These are phyloP conservation scores for Drosophila pallidifrons DNA, from an alignment of 1,140 invertebrate species.

Conservation along the genomic window DNA sequence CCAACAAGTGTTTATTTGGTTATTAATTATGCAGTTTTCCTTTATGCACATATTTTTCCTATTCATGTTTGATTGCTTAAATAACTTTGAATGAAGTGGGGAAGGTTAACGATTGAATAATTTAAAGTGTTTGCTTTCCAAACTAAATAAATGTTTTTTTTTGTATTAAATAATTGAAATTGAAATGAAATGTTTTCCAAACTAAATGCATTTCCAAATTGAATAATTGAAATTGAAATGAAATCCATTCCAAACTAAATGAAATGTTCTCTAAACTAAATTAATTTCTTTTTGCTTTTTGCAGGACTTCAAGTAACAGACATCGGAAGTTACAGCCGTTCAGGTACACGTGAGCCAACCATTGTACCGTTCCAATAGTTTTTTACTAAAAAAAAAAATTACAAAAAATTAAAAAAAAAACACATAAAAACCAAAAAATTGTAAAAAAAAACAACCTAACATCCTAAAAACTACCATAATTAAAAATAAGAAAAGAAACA, in stretches of 20 bases:
- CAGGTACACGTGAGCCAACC: conserved; percentile 93
- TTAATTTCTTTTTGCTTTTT: conserved; percentile 29
- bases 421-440: conserved; percentile 43
- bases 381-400: conserved; percentile 55
- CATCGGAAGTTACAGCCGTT: conserved; percentile 97
- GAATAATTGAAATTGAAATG: too few species aligned
- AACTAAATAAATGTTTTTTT: too few species aligned
- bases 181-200: too few species aligned
- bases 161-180: too few species aligned
- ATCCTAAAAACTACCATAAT: conserved; percentile 12
- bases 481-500: conserved; percentile 39
- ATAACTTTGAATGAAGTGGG: too few species aligned
- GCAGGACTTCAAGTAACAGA: conserved; percentile 97
- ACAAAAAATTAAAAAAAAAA: conserved; percentile 39
- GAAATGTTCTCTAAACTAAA: too few species aligned
- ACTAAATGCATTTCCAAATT: too few species aligned
- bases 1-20: background rate
- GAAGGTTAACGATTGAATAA: too few species aligned
- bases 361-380: conserved; percentile 62
- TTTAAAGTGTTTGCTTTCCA: too few species aligned
- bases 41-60: too few species aligned
- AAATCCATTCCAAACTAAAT: too few species aligned
- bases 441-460: conserved; percentile 15
- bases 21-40: background rate
- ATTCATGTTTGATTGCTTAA: too few species aligned